Conservation (phyloP, 2,888 invertebrate genomes). For the Ypsolopha sequella region DNA sequence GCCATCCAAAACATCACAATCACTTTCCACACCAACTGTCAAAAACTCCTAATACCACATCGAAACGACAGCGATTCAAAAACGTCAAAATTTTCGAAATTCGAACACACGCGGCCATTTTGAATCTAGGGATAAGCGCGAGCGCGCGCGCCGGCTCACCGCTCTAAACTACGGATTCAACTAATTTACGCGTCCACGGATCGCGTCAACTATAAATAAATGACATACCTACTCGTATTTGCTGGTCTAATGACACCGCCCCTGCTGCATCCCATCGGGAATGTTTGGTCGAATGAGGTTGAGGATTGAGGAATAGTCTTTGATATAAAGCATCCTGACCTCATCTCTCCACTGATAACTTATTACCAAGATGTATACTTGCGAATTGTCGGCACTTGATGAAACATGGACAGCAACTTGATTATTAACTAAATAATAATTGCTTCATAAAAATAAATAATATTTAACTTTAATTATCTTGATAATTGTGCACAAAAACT, state of each 20-base stretch:
- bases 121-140: constrained; percentile 12
- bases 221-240: constrained; percentile 15
- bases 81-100: neutral
- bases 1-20: neutral
- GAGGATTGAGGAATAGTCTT: no score
- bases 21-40: neutral
- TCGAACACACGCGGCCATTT: constrained; percentile 7
- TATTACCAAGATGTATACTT: no score
- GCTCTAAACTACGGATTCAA: constrained; percentile 26
- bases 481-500: no score
- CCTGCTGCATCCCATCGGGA: neutral
- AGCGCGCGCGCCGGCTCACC: constrained; percentile 44
- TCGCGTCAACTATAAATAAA: constrained; percentile 45
- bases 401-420: no score
- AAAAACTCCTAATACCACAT: neutral
- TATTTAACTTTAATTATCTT: no score
- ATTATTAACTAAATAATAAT: no score
- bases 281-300: no score
- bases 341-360: no score
- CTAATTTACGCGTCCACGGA: constrained; percentile 38
- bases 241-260: neutral
- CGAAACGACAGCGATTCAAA: neutral
- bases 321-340: no score
- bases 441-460: no score
- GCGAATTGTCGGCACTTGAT: no score